These are phyloP conservation scores for Platyrinchus mystaceus DNA, from an alignment of 2,797 vertebrate genomes.

Conservation along the genomic window DNA sequence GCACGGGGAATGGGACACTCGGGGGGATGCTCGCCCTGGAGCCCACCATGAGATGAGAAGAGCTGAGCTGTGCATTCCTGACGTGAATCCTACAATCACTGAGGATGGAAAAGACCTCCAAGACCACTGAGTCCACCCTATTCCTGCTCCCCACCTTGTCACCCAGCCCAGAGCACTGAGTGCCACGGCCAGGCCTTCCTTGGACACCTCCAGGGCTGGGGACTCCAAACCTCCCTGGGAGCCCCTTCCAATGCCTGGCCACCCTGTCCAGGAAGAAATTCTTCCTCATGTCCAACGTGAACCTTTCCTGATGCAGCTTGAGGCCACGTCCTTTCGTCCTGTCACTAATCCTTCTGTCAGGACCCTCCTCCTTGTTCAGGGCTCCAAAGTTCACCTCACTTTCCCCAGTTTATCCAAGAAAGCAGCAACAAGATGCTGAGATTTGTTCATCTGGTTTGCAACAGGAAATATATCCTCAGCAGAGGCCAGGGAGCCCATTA, in stretches of 20 bases:
- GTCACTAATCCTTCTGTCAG: background rate
- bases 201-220: background rate
- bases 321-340: background rate
- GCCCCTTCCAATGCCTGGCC: background rate
- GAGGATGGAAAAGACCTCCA: background rate
- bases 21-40: accelerated
- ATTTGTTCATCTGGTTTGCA: conserved; percentile 35
- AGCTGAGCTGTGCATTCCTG: accelerated
- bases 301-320: background rate
- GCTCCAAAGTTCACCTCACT: background rate
- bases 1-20: background rate
- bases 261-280: background rate
- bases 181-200: accelerated
- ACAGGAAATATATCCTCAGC: background rate
- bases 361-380: background rate
- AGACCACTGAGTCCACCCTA: accelerated
- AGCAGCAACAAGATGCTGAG: background rate
- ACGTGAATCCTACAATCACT: accelerated
- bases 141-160: accelerated
- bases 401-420: conserved; percentile 42
- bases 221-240: background rate
- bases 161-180: background rate
- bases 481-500: background rate
- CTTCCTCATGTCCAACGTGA: background rate
- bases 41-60: accelerated